Conservation (phyloP, 2,113 vertebrate genomes). For the Azemiops feae region DNA sequence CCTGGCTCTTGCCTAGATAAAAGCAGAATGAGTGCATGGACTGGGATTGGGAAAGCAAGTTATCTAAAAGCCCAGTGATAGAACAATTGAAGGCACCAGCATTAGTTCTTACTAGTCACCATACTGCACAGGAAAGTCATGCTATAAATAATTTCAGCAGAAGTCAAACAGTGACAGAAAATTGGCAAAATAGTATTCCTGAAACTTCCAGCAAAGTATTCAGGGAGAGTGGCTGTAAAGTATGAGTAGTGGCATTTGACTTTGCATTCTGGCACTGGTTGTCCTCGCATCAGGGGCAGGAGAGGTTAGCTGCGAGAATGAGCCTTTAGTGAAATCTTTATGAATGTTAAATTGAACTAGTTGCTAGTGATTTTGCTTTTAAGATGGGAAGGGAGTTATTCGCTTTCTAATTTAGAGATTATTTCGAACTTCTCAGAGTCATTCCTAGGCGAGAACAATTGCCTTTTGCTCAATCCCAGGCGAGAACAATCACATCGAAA, state of each 20-base stretch:
- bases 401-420: background rate
- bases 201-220: background rate
- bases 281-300: background rate
- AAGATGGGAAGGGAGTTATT: background rate
- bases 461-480: too few relatives aligned
- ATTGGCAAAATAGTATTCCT: background rate
- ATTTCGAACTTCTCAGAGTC: background rate
- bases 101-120: background rate
- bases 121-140: background rate
- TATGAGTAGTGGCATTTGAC: background rate
- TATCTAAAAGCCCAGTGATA: background rate
- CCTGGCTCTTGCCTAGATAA: too few relatives aligned
- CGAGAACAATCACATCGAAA: background rate
- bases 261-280: background rate
- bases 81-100: background rate
- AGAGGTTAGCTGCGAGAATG: background rate
- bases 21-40: too few relatives aligned
- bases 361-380: background rate
- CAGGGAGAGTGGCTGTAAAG: background rate
- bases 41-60: too few relatives aligned
- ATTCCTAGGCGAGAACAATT: background rate
- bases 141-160: background rate
- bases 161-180: background rate
- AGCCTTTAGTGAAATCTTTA: background rate
- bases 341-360: background rate